Conservation (phyloP, 1,140 invertebrate genomes). For the Polypedilum vanderplanki region DNA sequence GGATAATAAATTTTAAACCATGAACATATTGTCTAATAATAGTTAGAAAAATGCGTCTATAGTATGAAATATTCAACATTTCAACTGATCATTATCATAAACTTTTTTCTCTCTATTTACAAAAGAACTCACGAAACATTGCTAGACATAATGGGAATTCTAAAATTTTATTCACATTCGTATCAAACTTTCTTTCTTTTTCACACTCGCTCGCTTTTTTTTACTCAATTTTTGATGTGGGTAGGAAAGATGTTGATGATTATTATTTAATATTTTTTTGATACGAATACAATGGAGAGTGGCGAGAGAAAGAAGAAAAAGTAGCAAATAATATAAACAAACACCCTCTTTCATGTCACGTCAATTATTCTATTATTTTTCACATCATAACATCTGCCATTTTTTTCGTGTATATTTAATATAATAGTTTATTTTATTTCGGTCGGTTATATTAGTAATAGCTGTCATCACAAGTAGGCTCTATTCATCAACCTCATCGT, state of each 20-base stretch:
- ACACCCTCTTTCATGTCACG: slow-evolving; percentile 26
- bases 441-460: not conserved
- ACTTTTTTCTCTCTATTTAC: not conserved
- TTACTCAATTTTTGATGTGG: too few relatives aligned
- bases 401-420: not conserved
- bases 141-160: slow-evolving; percentile 11
- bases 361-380: slow-evolving; percentile 13
- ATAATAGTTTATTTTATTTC: too few relatives aligned
- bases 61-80: not conserved
- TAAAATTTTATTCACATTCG: not conserved
- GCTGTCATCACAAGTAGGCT: not conserved
- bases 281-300: not conserved
- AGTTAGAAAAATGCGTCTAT: too few relatives aligned
- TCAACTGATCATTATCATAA: not conserved
- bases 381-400: slow-evolving; percentile 22
- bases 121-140: not conserved
- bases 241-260: not conserved
- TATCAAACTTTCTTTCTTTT: not conserved
- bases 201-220: too few relatives aligned
- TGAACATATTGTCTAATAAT: too few relatives aligned
- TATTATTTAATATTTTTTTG: slow-evolving; percentile 2
- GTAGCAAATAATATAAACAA: slow-evolving; percentile 29
- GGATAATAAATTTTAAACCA: too few relatives aligned
- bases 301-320: slow-evolving; percentile 21
- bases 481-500: too few relatives aligned